These are phyloP conservation scores for Wasmannia auropunctata DNA, from an alignment of 1,140 invertebrate genomes.

Conservation along the genomic window DNA sequence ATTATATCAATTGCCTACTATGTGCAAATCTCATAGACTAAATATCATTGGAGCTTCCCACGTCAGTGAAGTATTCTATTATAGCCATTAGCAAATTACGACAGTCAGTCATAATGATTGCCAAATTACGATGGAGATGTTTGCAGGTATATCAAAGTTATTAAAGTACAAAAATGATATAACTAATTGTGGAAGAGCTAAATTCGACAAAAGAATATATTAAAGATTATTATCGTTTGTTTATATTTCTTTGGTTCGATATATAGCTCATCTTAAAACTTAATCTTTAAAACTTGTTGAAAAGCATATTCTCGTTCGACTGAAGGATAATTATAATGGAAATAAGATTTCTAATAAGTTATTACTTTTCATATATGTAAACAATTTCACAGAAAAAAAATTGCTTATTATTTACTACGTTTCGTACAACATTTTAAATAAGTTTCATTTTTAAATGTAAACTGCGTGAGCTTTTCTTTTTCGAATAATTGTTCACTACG, in stretches of 20 bases:
- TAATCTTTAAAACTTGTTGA: background rate
- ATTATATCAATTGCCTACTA: slow-evolving; percentile 32
- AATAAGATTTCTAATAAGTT: background rate
- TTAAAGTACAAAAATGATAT: background rate
- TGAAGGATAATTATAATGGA: background rate
- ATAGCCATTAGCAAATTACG: background rate
- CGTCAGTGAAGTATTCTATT: background rate
- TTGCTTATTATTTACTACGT: background rate
- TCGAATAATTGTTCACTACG: background rate
- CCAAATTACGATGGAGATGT: background rate
- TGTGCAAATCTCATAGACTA: slow-evolving; percentile 32
- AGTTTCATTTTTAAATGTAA: background rate
- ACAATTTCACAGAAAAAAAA: background rate
- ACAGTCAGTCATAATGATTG: background rate
- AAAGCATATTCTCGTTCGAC: background rate
- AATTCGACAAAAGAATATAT: background rate
- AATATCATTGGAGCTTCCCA: background rate
- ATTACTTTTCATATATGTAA: background rate
- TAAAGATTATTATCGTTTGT: background rate
- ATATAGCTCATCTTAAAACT: background rate
- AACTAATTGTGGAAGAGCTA: background rate
- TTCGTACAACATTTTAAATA: background rate
- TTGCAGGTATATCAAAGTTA: background rate
- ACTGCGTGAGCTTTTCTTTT: background rate
- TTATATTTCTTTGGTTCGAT: background rate